phyloP scores from a whole-genome alignment of 1,140 invertebrate genomes.

The Ceratina australensis region DNA sequence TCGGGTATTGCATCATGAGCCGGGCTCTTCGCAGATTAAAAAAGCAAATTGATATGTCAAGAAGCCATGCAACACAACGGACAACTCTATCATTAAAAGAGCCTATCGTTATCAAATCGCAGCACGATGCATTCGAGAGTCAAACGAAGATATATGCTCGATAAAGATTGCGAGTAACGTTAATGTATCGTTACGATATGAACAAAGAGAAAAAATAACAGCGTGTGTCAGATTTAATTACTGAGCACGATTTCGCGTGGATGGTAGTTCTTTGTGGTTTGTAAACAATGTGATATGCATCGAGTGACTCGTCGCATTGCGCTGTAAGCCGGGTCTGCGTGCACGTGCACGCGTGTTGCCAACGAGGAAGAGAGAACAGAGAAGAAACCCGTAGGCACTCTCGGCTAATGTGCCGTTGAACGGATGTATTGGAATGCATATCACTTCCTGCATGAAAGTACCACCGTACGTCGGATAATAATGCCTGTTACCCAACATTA shows the following conservation, averaged over 20 bases:
- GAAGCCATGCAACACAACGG: not conserved
- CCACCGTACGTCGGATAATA: slow-evolving; percentile 26
- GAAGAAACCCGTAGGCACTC: slow-evolving; percentile 49
- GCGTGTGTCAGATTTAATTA: not conserved
- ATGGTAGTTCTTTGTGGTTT: slow-evolving; percentile 35
- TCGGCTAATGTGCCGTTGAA: slow-evolving; percentile 67
- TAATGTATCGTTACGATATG: no score
- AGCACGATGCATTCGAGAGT: no score
- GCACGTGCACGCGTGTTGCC: not conserved
- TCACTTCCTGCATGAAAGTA: slow-evolving; percentile 64
- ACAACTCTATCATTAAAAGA: not conserved
- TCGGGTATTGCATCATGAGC: slow-evolving; percentile 72
- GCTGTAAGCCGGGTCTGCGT: not conserved
- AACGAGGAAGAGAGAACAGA: slow-evolving; percentile 41
- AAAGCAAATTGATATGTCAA: not conserved
- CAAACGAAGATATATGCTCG: no score
- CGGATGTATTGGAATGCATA: slow-evolving; percentile 70
- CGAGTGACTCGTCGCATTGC: slow-evolving; percentile 1
- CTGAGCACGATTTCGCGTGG: slow-evolving; percentile 29
- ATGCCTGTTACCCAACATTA: slow-evolving; percentile 26
- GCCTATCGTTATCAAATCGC: no score
- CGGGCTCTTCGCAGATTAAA: slow-evolving; percentile 64
- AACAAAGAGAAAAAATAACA: not conserved
- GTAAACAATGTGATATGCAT: slow-evolving; percentile 50
- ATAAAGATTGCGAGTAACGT: no score